phyloP scores from a whole-genome alignment of 2,888 invertebrate genomes.

The Phyto melanocephala region DNA sequence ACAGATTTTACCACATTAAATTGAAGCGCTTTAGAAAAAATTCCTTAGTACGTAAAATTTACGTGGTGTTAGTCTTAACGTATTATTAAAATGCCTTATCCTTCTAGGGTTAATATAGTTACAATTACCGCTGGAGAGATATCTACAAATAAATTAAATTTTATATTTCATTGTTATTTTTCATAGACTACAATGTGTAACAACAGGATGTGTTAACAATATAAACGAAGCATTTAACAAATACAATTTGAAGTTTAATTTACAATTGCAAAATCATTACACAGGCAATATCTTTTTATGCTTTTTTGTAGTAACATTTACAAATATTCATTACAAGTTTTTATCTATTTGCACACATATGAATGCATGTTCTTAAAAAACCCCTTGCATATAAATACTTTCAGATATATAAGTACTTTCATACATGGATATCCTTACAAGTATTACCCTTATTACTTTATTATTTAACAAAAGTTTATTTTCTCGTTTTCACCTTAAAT shows the following conservation, averaged over 20 bases:
- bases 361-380: background rate
- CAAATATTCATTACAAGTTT: background rate
- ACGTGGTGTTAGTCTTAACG: too few relatives aligned
- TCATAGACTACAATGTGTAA: background rate
- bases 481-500: constrained; percentile 22
- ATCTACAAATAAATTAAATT: constrained; percentile 1
- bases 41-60: too few relatives aligned
- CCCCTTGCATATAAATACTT: background rate
- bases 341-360: background rate
- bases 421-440: background rate
- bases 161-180: background rate
- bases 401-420: background rate
- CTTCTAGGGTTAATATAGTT: too few relatives aligned
- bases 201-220: background rate
- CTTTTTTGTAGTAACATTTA: background rate
- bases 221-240: background rate
- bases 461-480: constrained; percentile 28
- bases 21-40: too few relatives aligned
- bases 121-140: too few relatives aligned
- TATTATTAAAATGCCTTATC: too few relatives aligned
- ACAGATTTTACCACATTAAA: too few relatives aligned
- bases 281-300: background rate
- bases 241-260: constrained; percentile 8
- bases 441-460: background rate
- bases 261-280: constrained; percentile 14